Evolutionary conservation across 2,888 invertebrate genomes (phyloP).

Genomic region (Brachyopa scutellaris): DNA sequence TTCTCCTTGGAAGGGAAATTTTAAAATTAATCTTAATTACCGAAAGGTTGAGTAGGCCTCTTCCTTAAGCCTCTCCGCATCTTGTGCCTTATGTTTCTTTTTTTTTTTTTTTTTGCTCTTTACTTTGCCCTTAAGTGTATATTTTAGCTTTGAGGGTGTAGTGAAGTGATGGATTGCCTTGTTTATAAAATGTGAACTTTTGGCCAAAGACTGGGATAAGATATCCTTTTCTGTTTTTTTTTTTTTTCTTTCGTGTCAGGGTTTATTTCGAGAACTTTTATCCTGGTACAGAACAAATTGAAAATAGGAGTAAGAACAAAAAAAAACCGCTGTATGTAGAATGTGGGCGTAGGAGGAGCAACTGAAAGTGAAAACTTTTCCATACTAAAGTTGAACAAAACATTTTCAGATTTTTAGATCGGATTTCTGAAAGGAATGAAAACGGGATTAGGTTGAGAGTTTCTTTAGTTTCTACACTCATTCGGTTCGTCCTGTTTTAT

Average conservation of each 20-base stretch:
- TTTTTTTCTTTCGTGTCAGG: constrained; percentile 28
- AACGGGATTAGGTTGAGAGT: constrained; percentile 37
- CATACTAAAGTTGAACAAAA: constrained; percentile 45
- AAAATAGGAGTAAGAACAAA: constrained; percentile 17
- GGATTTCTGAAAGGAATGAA: constrained; percentile 48
- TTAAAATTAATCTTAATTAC: constrained; percentile 73
- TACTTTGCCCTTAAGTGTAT: background rate
- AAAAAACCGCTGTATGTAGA: constrained; percentile 20
- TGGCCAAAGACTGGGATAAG: constrained; percentile 13
- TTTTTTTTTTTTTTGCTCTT: constrained; percentile 1
- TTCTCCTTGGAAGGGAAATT: constrained; percentile 48
- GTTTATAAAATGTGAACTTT: constrained; percentile 71
- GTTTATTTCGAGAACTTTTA: constrained; percentile 50
- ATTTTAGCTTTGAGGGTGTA: constrained; percentile 5
- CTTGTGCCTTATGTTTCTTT: constrained; percentile 15
- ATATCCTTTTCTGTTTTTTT: constrained; percentile 11
- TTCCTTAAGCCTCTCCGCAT: constrained; percentile 42
- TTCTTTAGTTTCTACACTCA: background rate
- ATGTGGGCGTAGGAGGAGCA: constrained; percentile 7
- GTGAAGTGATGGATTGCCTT: constrained; percentile 68
- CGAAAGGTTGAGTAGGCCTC: constrained; percentile 67
- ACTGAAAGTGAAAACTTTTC: constrained; percentile 36
- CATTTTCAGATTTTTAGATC: constrained; percentile 55
- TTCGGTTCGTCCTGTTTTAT: background rate
- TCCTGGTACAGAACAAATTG: constrained; percentile 54